A percentile compares a stretch with the other conserved stretches of the same genome.
These are phyloP conservation scores for Drosophila tripunctata DNA, from an alignment of 2,888 invertebrate species.

Conservation along the genomic window DNA sequence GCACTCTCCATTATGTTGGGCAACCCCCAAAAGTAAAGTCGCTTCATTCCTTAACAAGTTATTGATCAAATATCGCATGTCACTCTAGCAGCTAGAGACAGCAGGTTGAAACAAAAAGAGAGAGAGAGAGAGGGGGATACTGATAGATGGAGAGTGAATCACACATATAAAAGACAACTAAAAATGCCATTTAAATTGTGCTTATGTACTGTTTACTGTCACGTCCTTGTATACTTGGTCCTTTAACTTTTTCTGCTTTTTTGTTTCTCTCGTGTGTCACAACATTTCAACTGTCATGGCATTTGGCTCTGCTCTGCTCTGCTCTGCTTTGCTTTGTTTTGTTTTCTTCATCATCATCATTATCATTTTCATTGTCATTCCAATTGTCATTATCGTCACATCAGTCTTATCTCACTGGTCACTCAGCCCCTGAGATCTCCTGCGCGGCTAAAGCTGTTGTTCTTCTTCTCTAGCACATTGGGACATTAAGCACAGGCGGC, in stretches of 20 bases:
- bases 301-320: slow-evolving; percentile 44
- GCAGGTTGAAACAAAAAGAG: background rate
- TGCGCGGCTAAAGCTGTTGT: background rate
- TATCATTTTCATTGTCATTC: slow-evolving; percentile 31
- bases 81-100: slow-evolving; percentile 33
- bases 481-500: slow-evolving; percentile 52
- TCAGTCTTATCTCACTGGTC: slow-evolving; percentile 35
- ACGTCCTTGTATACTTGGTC: slow-evolving; percentile 26
- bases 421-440: slow-evolving; percentile 5
- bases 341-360: slow-evolving; percentile 34
- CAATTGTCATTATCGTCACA: slow-evolving; percentile 32
- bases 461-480: background rate
- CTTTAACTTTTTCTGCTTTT: slow-evolving; percentile 9
- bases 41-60: slow-evolving; percentile 37
- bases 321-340: slow-evolving; percentile 23
- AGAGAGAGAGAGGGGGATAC: background rate
- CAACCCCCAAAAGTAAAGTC: slow-evolving; percentile 34
- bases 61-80: slow-evolving; percentile 79
- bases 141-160: background rate
- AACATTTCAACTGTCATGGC: slow-evolving; percentile 31
- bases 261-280: background rate
- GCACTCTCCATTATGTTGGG: slow-evolving; percentile 37
- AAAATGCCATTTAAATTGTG: slow-evolving; percentile 77
- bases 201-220: slow-evolving; percentile 73
- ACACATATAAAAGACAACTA: slow-evolving; percentile 66